Conservation (phyloP, 2,113 vertebrate species). For the Amblyornis subalaris region DNA sequence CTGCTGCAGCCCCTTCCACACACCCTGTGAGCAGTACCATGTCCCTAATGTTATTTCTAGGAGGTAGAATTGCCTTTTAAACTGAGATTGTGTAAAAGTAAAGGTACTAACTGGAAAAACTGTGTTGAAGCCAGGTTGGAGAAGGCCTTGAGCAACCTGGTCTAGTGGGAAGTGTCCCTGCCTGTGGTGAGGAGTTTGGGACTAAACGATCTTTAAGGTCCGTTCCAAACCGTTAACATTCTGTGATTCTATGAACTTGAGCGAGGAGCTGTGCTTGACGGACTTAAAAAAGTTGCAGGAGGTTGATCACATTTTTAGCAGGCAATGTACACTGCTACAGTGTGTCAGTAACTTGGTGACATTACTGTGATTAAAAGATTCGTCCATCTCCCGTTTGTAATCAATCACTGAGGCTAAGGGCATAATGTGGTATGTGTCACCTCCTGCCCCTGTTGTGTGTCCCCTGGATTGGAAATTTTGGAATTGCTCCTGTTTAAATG, state of each 20-base stretch:
- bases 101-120: neutral
- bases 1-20: neutral
- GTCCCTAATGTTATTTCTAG: rapidly evolving
- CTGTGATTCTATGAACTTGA: neutral
- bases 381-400: rapidly evolving
- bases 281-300: rapidly evolving
- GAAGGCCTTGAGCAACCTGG: neutral
- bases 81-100: neutral
- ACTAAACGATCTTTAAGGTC: too few relatives aligned
- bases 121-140: neutral
- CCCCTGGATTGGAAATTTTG: neutral
- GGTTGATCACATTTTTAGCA: neutral
- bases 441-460: neutral
- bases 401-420: neutral
- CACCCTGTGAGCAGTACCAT: rapidly evolving
- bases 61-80: neutral
- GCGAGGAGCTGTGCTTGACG: neutral
- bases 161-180: neutral
- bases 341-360: neutral
- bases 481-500: neutral
- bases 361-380: neutral
- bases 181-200: neutral
- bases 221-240: neutral
- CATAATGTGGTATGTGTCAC: neutral
- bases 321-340: neutral